Evolutionary conservation across 92 coral and sea anemone genomes (phyloP).

Genomic region (Palythoa caribaeorum): DNA sequence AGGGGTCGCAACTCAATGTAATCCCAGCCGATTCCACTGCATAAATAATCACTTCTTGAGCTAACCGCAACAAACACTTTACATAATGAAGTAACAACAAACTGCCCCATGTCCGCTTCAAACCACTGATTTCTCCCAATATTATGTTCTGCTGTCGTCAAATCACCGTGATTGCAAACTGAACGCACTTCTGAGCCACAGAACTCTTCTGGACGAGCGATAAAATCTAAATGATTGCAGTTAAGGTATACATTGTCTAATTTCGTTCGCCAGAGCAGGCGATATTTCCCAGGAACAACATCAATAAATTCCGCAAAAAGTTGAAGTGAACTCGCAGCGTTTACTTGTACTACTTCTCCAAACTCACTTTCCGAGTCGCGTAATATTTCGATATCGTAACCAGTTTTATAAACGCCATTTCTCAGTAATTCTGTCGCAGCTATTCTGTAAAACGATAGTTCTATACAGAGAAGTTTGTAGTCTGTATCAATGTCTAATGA

Average conservation of each 20-base stretch:
- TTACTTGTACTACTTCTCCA: constrained; percentile 71
- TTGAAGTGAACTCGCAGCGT: constrained; percentile 71
- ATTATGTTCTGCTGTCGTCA: constrained; percentile 55
- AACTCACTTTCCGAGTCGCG: constrained; percentile 64
- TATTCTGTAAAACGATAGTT: constrained; percentile 58
- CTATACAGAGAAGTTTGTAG: constrained; percentile 65
- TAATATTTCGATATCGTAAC: constrained; percentile 59
- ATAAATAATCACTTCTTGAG: constrained; percentile 68
- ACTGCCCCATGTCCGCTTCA: constrained; percentile 69
- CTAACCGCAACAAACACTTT: constrained; percentile 71
- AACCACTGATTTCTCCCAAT: constrained; percentile 71
- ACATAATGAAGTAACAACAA: constrained; percentile 61
- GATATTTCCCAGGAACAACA: constrained; percentile 74
- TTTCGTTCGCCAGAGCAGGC: constrained; percentile 72
- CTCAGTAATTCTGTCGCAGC: constrained; percentile 55
- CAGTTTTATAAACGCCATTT: constrained; percentile 45
- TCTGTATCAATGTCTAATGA: constrained; percentile 26
- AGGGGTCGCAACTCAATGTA: constrained; percentile 63
- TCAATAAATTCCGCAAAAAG: constrained; percentile 53
- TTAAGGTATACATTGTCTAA: constrained; percentile 65
- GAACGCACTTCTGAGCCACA: constrained; percentile 69
- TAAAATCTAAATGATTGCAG: constrained; percentile 60
- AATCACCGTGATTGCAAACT: constrained; percentile 62
- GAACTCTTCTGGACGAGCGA: constrained; percentile 67
- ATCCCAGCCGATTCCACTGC: constrained; percentile 84